Base-by-base conservation (phyloP, 2,797 vertebrate species). In the Melanotaenia maccullochi region DNA sequence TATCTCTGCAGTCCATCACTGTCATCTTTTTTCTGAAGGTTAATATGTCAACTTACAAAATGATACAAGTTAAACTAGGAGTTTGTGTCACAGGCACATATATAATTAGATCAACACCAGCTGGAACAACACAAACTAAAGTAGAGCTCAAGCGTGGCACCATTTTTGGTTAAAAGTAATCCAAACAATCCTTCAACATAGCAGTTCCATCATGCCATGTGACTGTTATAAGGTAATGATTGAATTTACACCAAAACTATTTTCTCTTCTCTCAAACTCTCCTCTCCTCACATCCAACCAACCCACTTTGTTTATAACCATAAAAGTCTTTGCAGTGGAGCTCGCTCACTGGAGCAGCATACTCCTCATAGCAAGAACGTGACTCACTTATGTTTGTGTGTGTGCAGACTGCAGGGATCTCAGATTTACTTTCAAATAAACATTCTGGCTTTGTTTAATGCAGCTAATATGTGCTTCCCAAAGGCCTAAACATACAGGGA, bases 301-400 rank as follows among this genome's bases (percentile, higher is more conserved):
- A 36, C 68, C 61, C 75, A 51, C 84, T 73, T 83, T 86, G 85
- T 92, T 92, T 86, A 92, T 91, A 89, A 85, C 93, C 93, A 93
- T 93, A 93, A 92, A 93, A 93, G 93, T 93, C 92, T 78, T 82
- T 68, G 80, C 84, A 76, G 72, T 58, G 35, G 1, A 28, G 85
- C 79, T 89, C 81, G 7, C 84, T 75, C 36, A 62, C 83, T 13
- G 55, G 80, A 72, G 49, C 67, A 22, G 73, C 87, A 88, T 93
- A 68, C 81, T 88, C 84, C 71, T 88, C 93, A 93, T 93, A 90
- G 90, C 88, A 87, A 64, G 60, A 76, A 74, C 76, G 66, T 93
- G 91, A 93, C 90, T 93, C 90, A 89, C 32, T 62, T 44, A 51
- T 81, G 73, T 79, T 74, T 83, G 78, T 68, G 75, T 68, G 78